Evolutionary conservation across 2,888 invertebrate species (phyloP), one percentile per base, ranked within the genome.

Genomic region (Tenodera sinensis): DNA sequence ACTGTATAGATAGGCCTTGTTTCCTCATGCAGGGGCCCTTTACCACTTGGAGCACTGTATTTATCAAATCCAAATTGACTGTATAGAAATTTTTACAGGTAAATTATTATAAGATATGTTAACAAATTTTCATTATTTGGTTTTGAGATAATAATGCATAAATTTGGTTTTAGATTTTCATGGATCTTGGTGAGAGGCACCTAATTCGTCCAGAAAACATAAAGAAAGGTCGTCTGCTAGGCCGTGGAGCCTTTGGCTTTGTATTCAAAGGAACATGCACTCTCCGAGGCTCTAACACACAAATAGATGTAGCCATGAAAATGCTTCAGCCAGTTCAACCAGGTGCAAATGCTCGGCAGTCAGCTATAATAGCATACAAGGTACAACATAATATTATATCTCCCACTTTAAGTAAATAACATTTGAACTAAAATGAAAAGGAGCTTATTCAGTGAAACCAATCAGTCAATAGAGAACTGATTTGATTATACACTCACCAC

Each of bases 191-290:
- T 25, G 96, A 97, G 85, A 95, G 96, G 82, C 96, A 97, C 91
- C 95, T 98, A 15, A 97, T 99, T 25, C 96, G 96, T 91, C 96
- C 97, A 90, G 97, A 98, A 90, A 96, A 97, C 91, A 96, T 99
- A 6, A 95, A 96, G 84, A 95, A 97, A 89, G 96, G 96, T 0
- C 95, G 95, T 0, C 93, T 97, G 88, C 94, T 98, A 81, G 99
- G 99, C 0, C 96, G 99, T n/a, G 99, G 99, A 2, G 99, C 99
- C 0, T 99, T 99, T 94, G 99, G 99, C 3, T 98, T 99, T 91
- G 99, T 99, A 14, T 98, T 98, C 93, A 96, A 96, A 92, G 98
- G 97, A 1, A 92, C 93, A 9, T 92, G 93, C 88, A 96, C 96
- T 91, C 93, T 95, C 85, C 94, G 95, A 84, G 91, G 91, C 15